A percentile compares a stretch with the other conserved stretches of the same genome.
These are phyloP conservation scores for Manduca sexta DNA, from an alignment of 1,140 invertebrate genomes.

Conservation along the genomic window DNA sequence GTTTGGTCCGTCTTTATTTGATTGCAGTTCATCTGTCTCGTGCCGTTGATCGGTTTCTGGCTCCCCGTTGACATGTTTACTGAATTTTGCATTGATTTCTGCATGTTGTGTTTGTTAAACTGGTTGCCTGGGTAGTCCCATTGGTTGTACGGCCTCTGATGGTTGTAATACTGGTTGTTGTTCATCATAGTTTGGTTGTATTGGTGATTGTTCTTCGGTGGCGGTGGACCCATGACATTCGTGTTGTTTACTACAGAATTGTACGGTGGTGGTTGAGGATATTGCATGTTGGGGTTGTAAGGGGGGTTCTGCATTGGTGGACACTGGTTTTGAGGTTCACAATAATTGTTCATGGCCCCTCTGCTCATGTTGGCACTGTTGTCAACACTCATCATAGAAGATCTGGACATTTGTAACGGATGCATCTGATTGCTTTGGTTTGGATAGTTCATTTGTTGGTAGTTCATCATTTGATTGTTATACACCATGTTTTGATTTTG, in stretches of 20 bases:
- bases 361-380: conserved; percentile 58
- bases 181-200: conserved; percentile 64
- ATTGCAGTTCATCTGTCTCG: conserved; percentile 38
- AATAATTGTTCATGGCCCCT: conserved; percentile 51
- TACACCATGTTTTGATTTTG: conserved; percentile 47
- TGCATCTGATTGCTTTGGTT: conserved; percentile 67
- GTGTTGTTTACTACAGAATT: conserved; percentile 42
- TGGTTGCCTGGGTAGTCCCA: conserved; percentile 66
- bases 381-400: conserved; percentile 61
- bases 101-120: conserved; percentile 62
- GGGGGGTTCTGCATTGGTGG: conserved; percentile 31
- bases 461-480: conserved; percentile 61
- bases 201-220: conserved; percentile 64
- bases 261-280: conserved; percentile 57
- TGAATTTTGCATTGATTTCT: conserved; percentile 58
- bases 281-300: conserved; percentile 53
- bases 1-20: conserved; percentile 53
- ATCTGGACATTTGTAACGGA: conserved; percentile 57
- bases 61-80: conserved; percentile 65
- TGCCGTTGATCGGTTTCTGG: conserved; percentile 48
- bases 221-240: conserved; percentile 61
- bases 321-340: conserved; percentile 36
- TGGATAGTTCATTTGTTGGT: conserved; percentile 54
- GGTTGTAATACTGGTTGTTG: conserved; percentile 62
- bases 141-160: conserved; percentile 59